Percentiles rank a stretch among this genome's conserved stretches.
These are phyloP conservation scores for Drosophila teissieri DNA, from an alignment of 1,140 invertebrate genomes.

Conservation along the genomic window DNA sequence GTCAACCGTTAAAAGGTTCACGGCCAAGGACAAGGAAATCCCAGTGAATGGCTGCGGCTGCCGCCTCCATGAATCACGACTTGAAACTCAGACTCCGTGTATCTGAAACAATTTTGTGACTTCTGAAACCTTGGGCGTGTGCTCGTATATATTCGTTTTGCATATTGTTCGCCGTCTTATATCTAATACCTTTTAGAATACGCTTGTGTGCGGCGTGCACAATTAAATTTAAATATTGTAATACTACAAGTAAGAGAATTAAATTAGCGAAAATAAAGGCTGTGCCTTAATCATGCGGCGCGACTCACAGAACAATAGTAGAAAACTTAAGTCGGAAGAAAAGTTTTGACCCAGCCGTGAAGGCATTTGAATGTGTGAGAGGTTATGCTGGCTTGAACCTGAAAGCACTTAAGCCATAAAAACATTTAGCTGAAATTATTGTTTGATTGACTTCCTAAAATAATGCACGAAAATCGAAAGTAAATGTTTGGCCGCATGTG, in stretches of 20 bases:
- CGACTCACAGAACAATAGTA: constrained; percentile 55
- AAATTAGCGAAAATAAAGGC: constrained; percentile 33
- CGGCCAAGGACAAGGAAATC: constrained; percentile 83
- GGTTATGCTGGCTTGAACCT: constrained; percentile 1
- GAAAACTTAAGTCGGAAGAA: constrained; percentile 68
- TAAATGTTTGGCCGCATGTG: constrained; percentile 48
- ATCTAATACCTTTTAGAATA: constrained; percentile 68
- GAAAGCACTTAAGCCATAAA: constrained; percentile 2
- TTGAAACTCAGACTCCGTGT: constrained; percentile 11
- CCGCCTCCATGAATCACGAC: constrained; percentile 66
- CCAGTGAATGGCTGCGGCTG: constrained; percentile 68
- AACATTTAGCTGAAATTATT: constrained; percentile 32
- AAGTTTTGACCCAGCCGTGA: constrained; percentile 26
- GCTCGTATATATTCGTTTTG: constrained; percentile 38
- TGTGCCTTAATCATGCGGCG: constrained; percentile 36
- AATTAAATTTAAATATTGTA: constrained; percentile 74
- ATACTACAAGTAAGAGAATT: constrained; percentile 46
- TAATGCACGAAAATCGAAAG: constrained; percentile 52
- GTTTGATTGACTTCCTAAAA: constrained; percentile 43
- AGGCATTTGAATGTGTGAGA: constrained; percentile 13
- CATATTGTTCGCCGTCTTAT: constrained; percentile 50
- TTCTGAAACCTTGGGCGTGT: constrained; percentile 74
- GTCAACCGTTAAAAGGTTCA: constrained; percentile 80
- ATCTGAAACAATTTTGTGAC: constrained; percentile 66
- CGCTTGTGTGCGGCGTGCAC: constrained; percentile 53